Percentiles rank a stretch among this genome's conserved stretches.
phyloP scores from a whole-genome alignment of 1,140 invertebrate genomes.

The Drosophila bocki region DNA sequence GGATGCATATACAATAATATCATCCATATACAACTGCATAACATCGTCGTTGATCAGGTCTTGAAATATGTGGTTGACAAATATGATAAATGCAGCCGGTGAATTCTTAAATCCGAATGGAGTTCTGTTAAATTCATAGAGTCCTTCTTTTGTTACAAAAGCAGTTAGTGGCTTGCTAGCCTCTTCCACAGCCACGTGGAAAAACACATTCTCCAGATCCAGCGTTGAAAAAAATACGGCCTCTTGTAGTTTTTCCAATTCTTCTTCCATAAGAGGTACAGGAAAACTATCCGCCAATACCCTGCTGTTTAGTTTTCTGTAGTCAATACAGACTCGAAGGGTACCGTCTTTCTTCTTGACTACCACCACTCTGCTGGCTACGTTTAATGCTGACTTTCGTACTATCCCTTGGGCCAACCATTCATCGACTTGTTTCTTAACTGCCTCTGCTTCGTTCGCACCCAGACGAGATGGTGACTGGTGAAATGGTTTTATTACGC shows the following conservation, averaged over 20 bases:
- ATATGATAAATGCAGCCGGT: neutral
- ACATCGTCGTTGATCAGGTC: neutral
- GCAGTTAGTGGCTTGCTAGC: too few species aligned
- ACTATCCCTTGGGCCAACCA: constrained; percentile 1
- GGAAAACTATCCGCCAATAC: constrained; percentile 53
- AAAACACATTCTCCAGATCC: too few species aligned
- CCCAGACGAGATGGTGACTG: neutral
- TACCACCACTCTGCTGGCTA: constrained; percentile 63
- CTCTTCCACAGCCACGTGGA: too few species aligned
- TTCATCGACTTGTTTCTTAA: constrained; percentile 11
- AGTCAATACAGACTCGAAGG: constrained; percentile 57
- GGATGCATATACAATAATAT: neutral
- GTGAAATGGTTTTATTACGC: neutral
- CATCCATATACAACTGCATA: neutral
- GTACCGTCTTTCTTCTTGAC: constrained; percentile 60
- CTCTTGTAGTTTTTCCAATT: constrained; percentile 34
- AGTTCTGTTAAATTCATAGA: too few species aligned
- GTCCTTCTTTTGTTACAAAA: too few species aligned
- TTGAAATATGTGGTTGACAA: neutral
- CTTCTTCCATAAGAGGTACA: constrained; percentile 51
- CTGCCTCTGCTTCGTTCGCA: neutral
- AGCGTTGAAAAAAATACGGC: too few species aligned
- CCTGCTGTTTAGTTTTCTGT: constrained; percentile 38
- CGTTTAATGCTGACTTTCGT: constrained; percentile 9
- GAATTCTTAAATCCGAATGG: neutral